phyloP scores from a whole-genome alignment of 2,888 invertebrate genomes.

The Cerastis rubricosa region DNA sequence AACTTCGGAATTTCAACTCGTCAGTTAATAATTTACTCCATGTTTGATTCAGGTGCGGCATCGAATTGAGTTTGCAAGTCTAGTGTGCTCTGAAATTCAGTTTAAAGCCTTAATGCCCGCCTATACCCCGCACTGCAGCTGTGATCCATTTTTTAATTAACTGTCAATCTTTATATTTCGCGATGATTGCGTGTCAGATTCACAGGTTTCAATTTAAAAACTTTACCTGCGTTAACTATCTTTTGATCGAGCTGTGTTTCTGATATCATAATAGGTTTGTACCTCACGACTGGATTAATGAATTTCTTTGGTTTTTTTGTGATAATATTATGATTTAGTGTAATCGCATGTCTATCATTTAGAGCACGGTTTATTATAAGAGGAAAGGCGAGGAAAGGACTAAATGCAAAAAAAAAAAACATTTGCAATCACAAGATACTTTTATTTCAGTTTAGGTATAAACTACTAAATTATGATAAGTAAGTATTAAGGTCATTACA shows the following conservation, averaged over 20 bases:
- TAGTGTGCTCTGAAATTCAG: slow-evolving; percentile 51
- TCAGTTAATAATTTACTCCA: slow-evolving; percentile 38
- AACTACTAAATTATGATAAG: no score
- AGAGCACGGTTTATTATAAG: no score
- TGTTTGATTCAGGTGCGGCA: slow-evolving; percentile 39
- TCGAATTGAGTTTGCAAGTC: slow-evolving; percentile 49
- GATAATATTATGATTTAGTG: not conserved
- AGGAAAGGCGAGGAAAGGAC: no score
- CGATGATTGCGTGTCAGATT: slow-evolving; percentile 54
- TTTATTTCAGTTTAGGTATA: no score
- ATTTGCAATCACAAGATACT: no score
- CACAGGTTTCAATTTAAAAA: slow-evolving; percentile 51
- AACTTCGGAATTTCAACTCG: slow-evolving; percentile 13
- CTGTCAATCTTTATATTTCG: slow-evolving; percentile 65
- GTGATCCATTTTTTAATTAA: slow-evolving; percentile 67
- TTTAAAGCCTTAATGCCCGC: slow-evolving; percentile 26
- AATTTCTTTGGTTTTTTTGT: not conserved
- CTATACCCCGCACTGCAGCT: slow-evolving; percentile 33
- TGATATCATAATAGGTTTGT: not conserved
- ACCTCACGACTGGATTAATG: not conserved
- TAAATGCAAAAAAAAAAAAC: no score
- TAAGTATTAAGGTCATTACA: no score
- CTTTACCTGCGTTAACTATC: slow-evolving; percentile 3
- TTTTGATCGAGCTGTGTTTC: slow-evolving; percentile 5
- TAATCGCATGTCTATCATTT: no score